Evolutionary conservation across 2,888 invertebrate genomes (phyloP), one percentile per base, ranked within the genome.

Genomic region (Cancer borealis): DNA sequence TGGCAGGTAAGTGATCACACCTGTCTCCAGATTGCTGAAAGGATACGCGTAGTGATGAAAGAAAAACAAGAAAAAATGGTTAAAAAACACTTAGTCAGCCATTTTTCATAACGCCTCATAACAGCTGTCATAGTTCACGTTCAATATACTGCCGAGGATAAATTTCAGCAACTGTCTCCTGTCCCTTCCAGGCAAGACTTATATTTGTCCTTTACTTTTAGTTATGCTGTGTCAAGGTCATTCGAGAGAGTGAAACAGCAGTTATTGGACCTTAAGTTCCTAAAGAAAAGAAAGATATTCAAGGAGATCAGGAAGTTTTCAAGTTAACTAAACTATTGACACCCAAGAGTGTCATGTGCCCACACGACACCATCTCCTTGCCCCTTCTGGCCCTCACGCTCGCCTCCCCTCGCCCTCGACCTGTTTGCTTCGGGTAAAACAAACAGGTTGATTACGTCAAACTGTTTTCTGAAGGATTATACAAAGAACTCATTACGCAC

Each of bases 401-500:
- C 66, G 30, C 30, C 79, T 30, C 79, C 79, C 30, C 30, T 79
- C 79, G 30, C 14, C 79, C 79, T 79, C 30, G 79, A 26, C 79
- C 10, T 79, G 79, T 79, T 79, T 79, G 79, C 30, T 79, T 30
- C 1, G 30, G 79, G 30, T 79, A 79, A 79, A 30, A 79, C 79
- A 79, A 79, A 79, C 79, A 79, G 79, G 30, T 30, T 79, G 79
- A 79, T 79, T 79, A 30, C 79, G 12, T 79, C 30, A 30, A 79
- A 26, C 12, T 79, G 79, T 79, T 79, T 79, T 79, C 30, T 30
- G 79, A 79, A 30, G 26, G 30, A 79, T 30, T 79, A 79, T 79
- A 79, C 79, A 79, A 79, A 79, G 79, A 79, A 30, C 12, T 79
- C 79, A 79, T 79, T 79, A 79, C 30, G 26, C 79, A n/a, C 79